Evolutionary conservation across 2,888 invertebrate genomes (phyloP), one percentile per base, ranked within the genome.

Genomic region (Dolichomitus sp.): DNA sequence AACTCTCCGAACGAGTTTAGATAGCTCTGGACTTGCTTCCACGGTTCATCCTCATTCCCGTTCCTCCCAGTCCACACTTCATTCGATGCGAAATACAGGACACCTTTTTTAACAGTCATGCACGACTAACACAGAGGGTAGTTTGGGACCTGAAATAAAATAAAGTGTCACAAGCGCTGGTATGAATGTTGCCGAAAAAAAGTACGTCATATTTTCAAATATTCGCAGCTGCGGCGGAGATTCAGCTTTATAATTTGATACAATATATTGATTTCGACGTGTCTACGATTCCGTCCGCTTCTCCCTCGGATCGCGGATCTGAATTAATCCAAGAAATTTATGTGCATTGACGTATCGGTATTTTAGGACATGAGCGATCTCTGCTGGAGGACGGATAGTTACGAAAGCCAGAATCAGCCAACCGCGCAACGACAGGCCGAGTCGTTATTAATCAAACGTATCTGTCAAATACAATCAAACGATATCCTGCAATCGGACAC

Each of bases 381-480:
- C 23, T 37, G 19, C 17, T 54, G 17, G 65, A 19, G 48, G 45
- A 50, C n/a, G 19, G 63, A 77, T 63, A 40, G 63, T 45, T 63
- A 68, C 45, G 27, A 45, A 66, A 73, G 48, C 66, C 66, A 33
- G 52, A 48, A 76, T n/a, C 57, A 59, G 48, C 57, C 42, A 77
- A 66, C 73, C 68, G 48, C 66, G 68, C 68, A 45, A 50, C 63
- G 61, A 63, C 73, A 42, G 63, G 27, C 68, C 9, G 68, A 69
- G 33, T 73, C 54, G 70, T 82, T 82, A 79, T 79, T 79, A 72
- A 79, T 82, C 70, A 75, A 66, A 72, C 82, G 69, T 48, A 73
- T 69, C 69, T 65, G 52, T 77, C 77, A 73, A 73, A 81, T 73
- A 74, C 57, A 78, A 74, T 78, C 74, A 42, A 82, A 65, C 68